A percentile compares a stretch with the other conserved stretches of the same genome.
phyloP scores from a whole-genome alignment of 2,797 vertebrate species.

The Gymnothorax reevesii region DNA sequence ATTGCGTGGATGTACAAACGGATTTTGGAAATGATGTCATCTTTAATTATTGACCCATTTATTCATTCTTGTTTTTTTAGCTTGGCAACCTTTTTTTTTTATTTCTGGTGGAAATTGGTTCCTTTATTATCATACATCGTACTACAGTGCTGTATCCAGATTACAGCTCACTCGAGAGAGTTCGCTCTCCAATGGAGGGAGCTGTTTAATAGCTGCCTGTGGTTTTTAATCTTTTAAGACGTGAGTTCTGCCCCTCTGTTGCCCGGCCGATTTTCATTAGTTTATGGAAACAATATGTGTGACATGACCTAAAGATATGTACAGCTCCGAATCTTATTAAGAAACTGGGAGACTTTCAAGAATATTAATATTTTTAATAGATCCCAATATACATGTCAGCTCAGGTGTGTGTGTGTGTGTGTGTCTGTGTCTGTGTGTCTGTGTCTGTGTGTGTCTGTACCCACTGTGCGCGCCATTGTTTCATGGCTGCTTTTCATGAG shows the following conservation, averaged over 20 bases:
- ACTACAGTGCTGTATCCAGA: conserved; percentile 49
- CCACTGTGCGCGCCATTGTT: neutral
- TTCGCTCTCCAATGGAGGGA: neutral
- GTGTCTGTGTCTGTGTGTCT: neutral
- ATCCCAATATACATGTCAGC: neutral
- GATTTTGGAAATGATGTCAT: neutral
- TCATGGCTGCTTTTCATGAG: neutral
- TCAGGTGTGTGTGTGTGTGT: neutral
- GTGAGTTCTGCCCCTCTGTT: conserved; percentile 61
- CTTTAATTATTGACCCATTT: neutral
- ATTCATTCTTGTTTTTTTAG: neutral
- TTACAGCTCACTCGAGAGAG: conserved; percentile 67
- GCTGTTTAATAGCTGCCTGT: conserved; percentile 27
- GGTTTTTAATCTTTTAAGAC: conserved; percentile 34
- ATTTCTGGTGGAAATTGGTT: conserved; percentile 68
- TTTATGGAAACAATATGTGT: conserved; percentile 80
- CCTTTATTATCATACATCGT: conserved; percentile 69
- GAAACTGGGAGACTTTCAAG: neutral
- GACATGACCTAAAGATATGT: neutral
- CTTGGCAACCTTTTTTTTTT: neutral
- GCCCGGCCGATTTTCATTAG: conserved; percentile 75
- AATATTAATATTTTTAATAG: neutral
- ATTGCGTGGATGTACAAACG: neutral
- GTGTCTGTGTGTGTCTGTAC: neutral
- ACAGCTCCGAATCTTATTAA: neutral